Percentiles rank a stretch among this genome's conserved stretches.
Conservation (phyloP, 2,113 vertebrate species). For the Neogale vison region DNA sequence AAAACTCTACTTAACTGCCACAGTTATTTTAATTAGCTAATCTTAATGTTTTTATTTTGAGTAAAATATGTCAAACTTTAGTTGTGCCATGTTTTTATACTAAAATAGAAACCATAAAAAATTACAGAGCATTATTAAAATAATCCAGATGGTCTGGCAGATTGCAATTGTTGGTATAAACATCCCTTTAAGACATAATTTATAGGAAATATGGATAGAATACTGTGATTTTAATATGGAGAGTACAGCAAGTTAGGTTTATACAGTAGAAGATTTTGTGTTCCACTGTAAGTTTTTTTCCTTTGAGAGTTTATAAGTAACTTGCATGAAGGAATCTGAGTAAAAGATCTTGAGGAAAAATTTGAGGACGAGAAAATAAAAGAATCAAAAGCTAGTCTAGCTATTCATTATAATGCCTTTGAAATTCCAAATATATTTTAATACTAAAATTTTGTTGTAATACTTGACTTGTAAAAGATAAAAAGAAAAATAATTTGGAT, state of each 20-base stretch:
- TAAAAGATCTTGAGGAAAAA: not conserved
- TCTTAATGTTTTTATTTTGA: slow-evolving; percentile 30
- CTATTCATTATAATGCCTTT: slow-evolving; percentile 14
- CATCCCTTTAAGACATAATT: slow-evolving; percentile 31
- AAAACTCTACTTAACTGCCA: slow-evolving; percentile 21
- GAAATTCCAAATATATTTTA: slow-evolving; percentile 25
- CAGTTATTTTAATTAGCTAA: slow-evolving; percentile 23
- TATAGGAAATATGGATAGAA: not conserved
- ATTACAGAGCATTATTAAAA: slow-evolving; percentile 26
- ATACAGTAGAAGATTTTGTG: not conserved
- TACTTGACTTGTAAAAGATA: slow-evolving; percentile 11
- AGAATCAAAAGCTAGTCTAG: not conserved
- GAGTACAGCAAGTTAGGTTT: not conserved
- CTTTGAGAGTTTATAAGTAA: not conserved
- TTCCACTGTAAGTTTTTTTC: not conserved
- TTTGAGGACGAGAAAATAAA: not conserved
- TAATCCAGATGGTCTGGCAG: slow-evolving; percentile 15
- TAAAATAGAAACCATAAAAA: slow-evolving; percentile 37
- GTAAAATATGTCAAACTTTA: slow-evolving; percentile 34
- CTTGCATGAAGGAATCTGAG: not conserved
- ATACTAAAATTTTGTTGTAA: slow-evolving; percentile 11
- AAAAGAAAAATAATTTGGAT: not conserved
- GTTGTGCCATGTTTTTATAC: not conserved
- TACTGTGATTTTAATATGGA: not conserved
- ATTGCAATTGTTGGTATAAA: slow-evolving; percentile 2